Evolutionary conservation across 2,113 vertebrate species (phyloP).

Genomic region (zebrafish (Danio rerio)): DNA sequence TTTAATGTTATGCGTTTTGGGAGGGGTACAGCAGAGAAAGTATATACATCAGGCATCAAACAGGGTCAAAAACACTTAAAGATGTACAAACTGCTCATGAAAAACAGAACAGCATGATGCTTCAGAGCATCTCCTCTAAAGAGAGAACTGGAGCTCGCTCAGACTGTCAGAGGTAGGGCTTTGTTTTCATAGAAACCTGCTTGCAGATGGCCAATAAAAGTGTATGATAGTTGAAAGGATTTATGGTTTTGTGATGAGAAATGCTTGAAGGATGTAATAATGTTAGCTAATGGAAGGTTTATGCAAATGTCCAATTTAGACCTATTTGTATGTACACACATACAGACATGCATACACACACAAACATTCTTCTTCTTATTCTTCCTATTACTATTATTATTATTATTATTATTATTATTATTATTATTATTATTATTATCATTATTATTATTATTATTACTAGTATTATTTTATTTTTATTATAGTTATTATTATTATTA

Average conservation of each 20-base stretch:
- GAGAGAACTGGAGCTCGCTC: conserved; percentile 42
- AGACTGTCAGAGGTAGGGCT: conserved; percentile 71
- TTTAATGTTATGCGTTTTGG: conserved; percentile 14
- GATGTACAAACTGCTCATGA: conserved; percentile 9
- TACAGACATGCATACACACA: not conserved
- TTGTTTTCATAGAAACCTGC: conserved; percentile 71
- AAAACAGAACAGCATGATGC: conserved; percentile 34
- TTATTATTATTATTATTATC: too few relatives aligned
- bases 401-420: too few relatives aligned
- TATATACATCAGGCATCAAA: not conserved
- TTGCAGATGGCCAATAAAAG: conserved; percentile 77
- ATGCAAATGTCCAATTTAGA: too few relatives aligned
- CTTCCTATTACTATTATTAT: too few relatives aligned
- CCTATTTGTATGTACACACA: not conserved
- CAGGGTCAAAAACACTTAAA: conserved; percentile 35
- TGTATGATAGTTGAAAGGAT: conserved; percentile 68
- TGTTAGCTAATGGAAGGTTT: too few relatives aligned
- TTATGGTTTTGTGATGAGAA: conserved; percentile 42
- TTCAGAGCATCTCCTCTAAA: conserved; percentile 33
- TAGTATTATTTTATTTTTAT: too few relatives aligned
- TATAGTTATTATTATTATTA: too few relatives aligned
- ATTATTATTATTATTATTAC: too few relatives aligned
- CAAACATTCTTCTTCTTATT: too few relatives aligned
- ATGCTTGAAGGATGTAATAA: not conserved
- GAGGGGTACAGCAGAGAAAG: not conserved